Evolutionary conservation across 2,888 invertebrate genomes (phyloP).

Genomic region (Mesorhabditis belari): DNA sequence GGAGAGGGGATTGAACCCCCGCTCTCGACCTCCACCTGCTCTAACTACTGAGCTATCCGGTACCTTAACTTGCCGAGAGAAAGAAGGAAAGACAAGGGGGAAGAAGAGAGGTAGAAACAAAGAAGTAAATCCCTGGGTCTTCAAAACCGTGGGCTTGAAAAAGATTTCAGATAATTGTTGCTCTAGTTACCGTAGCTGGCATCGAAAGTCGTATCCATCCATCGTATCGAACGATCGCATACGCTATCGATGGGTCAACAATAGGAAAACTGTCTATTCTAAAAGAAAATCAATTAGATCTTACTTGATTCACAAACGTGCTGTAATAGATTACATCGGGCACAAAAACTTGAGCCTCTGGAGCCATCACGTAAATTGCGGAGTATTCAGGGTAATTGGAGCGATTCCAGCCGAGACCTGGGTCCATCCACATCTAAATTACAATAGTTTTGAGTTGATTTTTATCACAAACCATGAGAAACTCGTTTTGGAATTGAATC

Average conservation of each 20-base stretch:
- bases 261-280: background rate
- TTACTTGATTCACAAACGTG: background rate
- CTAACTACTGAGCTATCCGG: too few relatives aligned
- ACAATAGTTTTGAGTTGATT: too few relatives aligned
- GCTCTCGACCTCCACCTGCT: too few relatives aligned
- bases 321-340: background rate
- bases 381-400: background rate
- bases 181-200: background rate
- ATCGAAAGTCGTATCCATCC: background rate
- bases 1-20: too few relatives aligned
- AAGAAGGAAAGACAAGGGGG: too few relatives aligned
- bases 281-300: background rate
- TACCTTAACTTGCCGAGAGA: too few relatives aligned
- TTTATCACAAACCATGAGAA: background rate
- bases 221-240: background rate
- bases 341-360: background rate
- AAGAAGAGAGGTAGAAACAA: too few relatives aligned
- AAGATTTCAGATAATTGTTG: background rate
- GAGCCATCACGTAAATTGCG: background rate
- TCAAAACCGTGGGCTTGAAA: too few relatives aligned
- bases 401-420: background rate
- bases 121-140: too few relatives aligned
- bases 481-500: background rate
- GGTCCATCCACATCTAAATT: background rate
- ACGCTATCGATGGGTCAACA: too few relatives aligned